These are phyloP conservation scores for Corvus cornix DNA, from an alignment of 2,113 vertebrate species.

Conservation along the genomic window DNA sequence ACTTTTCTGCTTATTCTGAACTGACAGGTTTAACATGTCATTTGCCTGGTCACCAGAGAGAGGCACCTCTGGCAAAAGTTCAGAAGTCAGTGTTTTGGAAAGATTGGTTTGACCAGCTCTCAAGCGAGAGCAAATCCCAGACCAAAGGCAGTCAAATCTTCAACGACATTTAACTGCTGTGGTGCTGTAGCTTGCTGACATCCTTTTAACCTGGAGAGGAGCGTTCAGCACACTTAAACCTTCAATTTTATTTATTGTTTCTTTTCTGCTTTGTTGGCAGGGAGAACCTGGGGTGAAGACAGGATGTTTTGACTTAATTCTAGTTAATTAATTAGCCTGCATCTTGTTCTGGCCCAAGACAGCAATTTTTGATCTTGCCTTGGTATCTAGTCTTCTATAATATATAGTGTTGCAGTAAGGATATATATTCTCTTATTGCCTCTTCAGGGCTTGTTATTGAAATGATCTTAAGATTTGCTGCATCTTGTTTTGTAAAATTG, in stretches of 20 bases:
- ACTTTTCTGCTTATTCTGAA: conserved; percentile 56
- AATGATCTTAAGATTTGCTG: background rate
- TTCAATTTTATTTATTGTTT: conserved; percentile 33
- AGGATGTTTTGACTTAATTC: conserved; percentile 20
- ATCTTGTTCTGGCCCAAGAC: background rate
- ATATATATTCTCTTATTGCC: background rate
- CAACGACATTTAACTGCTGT: conserved; percentile 64
- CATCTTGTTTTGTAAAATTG: background rate
- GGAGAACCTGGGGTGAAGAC: background rate
- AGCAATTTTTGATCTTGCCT: conserved; percentile 15
- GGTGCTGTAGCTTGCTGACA: conserved; percentile 39
- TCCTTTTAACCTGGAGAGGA: conserved; percentile 16
- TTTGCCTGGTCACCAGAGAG: conserved; percentile 60
- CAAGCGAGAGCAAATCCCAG: conserved; percentile 58
- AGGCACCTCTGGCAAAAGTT: conserved; percentile 65
- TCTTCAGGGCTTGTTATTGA: background rate
- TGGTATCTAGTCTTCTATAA: background rate
- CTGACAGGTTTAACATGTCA: conserved; percentile 61
- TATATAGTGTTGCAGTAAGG: background rate
- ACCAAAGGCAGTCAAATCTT: conserved; percentile 58
- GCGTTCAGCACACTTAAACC: background rate
- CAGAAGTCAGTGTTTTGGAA: conserved; percentile 73
- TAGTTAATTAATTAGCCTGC: conserved; percentile 31
- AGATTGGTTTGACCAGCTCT: conserved; percentile 68
- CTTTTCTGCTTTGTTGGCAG: background rate